Percentiles rank a stretch among this genome's conserved stretches.
Conservation (phyloP, 1,140 invertebrate genomes). For the Daktulosphaira vitifoliae region DNA sequence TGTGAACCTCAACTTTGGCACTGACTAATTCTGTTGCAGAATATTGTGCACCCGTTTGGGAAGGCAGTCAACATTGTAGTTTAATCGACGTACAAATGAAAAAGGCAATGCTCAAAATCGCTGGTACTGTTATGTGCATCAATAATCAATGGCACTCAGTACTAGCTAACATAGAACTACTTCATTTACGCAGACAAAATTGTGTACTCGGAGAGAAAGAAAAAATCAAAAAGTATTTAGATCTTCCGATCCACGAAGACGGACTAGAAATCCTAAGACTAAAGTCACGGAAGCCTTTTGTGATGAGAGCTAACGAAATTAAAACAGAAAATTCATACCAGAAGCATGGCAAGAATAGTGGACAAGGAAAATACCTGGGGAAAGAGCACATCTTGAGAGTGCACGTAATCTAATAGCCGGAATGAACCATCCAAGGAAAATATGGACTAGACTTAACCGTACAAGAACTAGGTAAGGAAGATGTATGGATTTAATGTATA, state of each 20-base stretch:
- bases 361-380: not conserved
- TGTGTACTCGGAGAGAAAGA: not conserved
- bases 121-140: conserved; percentile 6
- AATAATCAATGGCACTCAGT: conserved; percentile 12
- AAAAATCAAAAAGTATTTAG: not conserved
- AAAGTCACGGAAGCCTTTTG: conserved; percentile 9
- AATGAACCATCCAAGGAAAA: not conserved
- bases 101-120: conserved; percentile 3
- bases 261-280: conserved; percentile 13
- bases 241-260: conserved; percentile 1
- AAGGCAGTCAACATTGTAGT: not conserved
- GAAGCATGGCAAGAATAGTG: conserved; percentile 4
- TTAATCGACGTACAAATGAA: conserved; percentile 14
- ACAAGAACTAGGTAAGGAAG: not conserved
- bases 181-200: not conserved
- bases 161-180: conserved; percentile 17
- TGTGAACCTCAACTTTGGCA: not conserved
- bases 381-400: not conserved
- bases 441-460: not conserved
- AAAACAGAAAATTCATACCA: conserved; percentile 2
- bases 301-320: conserved; percentile 1
- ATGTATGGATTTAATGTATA: not conserved
- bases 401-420: not conserved
- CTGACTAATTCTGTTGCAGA: conserved; percentile 12
- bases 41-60: conserved; percentile 18